Evolutionary conservation across 2,797 vertebrate genomes (phyloP).

Genomic region (Characodon lateralis): DNA sequence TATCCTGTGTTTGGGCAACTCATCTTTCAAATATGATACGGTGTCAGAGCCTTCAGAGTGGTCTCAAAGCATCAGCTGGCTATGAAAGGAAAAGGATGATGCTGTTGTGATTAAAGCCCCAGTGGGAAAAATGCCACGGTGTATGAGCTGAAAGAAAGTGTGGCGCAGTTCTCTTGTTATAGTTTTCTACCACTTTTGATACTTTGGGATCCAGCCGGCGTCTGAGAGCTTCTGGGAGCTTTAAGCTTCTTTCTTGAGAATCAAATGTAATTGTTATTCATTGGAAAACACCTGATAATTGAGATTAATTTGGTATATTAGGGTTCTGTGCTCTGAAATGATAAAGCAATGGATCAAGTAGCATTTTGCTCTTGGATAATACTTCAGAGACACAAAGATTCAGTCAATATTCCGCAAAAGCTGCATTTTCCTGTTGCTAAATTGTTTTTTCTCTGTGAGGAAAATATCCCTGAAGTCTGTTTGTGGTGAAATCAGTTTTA

Average conservation of each 20-base stretch:
- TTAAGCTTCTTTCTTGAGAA: conserved; percentile 21
- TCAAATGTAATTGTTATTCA: conserved; percentile 16
- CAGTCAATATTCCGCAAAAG: conserved; percentile 43
- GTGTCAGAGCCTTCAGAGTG: conserved; percentile 38
- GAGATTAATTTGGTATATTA: neutral
- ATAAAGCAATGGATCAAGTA: neutral
- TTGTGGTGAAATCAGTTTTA: conserved; percentile 60
- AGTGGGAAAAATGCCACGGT: conserved; percentile 21
- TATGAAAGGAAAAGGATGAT: conserved; percentile 35
- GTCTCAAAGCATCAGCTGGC: conserved; percentile 26
- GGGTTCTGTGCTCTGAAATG: conserved; percentile 29
- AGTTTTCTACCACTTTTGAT: conserved; percentile 44
- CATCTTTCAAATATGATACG: conserved; percentile 61
- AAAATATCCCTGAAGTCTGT: conserved; percentile 47
- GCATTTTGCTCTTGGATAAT: neutral
- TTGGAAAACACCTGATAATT: neutral
- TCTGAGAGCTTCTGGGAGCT: neutral
- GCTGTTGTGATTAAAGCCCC: conserved; percentile 45
- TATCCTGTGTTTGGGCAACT: conserved; percentile 46
- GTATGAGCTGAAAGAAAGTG: conserved; percentile 44
- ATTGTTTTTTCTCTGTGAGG: conserved; percentile 38
- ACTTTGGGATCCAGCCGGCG: conserved; percentile 19
- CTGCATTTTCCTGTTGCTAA: conserved; percentile 43
- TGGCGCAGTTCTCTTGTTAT: conserved; percentile 32
- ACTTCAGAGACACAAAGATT: conserved; percentile 27